Base-by-base conservation (phyloP, 2,888 invertebrate genomes). In the Tinea pellionella region DNA sequence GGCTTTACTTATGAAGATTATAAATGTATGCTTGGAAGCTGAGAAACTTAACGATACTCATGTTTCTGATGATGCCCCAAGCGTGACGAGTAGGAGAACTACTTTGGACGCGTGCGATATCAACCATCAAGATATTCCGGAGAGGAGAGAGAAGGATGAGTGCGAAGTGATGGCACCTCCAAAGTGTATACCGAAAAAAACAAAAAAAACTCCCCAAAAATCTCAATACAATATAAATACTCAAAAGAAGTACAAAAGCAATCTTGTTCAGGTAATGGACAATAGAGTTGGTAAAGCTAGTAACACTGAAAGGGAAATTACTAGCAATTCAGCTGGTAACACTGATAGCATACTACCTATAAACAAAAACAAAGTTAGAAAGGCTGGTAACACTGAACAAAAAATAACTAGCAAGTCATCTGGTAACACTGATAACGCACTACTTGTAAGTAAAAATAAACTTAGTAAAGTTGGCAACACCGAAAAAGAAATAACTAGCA, bases 131-230 rank as follows among this genome's bases (percentile, higher is more conserved):
- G 69, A 71, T 0, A 60, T 59, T 6, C 66, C 68, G 0, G 57
- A 12, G 4, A n/a, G 60, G 4, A 59, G 53, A 61, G 68, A 55
- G 61, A 66, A 60, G 62, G 68, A 65, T 60, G 69, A 64, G 53
- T 68, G 70, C 1, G 66, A 65, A 42, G 65, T 77, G 0, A 84
- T 84, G 84, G 82, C 80, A 0, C 84, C 84, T 0, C 84, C 84
- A 0, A 81, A 78, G 63, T 63, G 70, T 2, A 47, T 79, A 1
- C 83, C 83, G 0, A 84, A 77, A 64, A 82, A 76, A 64, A 61
- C 58, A 9, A 80, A 76, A 64, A 53, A 53, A 53, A 53, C 53
- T 24, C 53, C 53, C 2, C 53, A 53, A 24, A 53, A 53, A 53
- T n/a, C 37, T 24, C 24, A 24, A 24, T 3, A 6, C 24, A 24